Evolutionary conservation across 1,140 invertebrate species (phyloP).

Genomic region (Tetramorium alpestre): DNA sequence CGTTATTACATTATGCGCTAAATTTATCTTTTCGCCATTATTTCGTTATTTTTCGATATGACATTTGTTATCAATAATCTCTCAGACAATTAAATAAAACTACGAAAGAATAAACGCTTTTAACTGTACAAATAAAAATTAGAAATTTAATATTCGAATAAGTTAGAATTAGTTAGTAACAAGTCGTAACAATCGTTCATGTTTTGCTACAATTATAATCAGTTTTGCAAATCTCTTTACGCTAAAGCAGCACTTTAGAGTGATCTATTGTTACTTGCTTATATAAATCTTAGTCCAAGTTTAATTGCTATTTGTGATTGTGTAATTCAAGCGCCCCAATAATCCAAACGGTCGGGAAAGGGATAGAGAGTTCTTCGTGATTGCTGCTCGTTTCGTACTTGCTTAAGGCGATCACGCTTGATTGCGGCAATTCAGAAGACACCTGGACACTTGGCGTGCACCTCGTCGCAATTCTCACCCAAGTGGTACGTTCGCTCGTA

Average conservation of each 20-base stretch:
- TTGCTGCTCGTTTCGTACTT: slow-evolving; percentile 29
- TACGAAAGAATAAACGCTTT: not conserved
- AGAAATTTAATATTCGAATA: not conserved
- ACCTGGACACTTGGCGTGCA: slow-evolving; percentile 66
- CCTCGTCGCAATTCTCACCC: slow-evolving; percentile 72
- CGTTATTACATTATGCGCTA: not conserved
- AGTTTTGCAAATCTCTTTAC: not conserved
- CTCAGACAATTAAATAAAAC: not conserved
- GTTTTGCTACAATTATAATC: not conserved
- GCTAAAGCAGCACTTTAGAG: not conserved
- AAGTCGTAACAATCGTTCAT: not conserved
- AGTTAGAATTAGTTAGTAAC: not conserved
- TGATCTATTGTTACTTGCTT: not conserved
- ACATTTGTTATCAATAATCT: not conserved
- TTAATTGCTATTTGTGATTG: not conserved
- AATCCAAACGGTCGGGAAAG: not conserved
- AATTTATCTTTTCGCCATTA: not conserved
- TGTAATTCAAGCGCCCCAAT: not conserved
- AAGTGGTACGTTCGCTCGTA: slow-evolving; percentile 76
- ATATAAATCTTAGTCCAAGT: not conserved
- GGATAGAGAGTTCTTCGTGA: slow-evolving; percentile 3
- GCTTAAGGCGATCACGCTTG: slow-evolving; percentile 7
- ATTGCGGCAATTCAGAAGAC: slow-evolving; percentile 69
- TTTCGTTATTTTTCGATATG: not conserved
- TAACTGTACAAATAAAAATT: not conserved